Evolutionary conservation across 23 tunicate genomes (phyloP).

Genomic region (Trididemnum nubilum): DNA sequence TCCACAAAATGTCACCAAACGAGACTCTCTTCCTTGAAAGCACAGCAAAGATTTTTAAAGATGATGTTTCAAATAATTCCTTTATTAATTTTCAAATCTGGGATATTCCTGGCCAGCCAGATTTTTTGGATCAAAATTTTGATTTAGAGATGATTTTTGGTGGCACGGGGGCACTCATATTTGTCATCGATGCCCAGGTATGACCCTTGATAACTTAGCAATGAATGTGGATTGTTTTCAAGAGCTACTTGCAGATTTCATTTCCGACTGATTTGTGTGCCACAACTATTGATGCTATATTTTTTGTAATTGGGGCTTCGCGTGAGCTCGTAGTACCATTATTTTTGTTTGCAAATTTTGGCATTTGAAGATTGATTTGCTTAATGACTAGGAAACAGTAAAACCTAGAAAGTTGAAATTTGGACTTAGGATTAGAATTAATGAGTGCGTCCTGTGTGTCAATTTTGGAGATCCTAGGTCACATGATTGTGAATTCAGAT

Average conservation of each 20-base stretch:
- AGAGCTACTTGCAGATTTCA: not conserved
- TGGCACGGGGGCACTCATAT: slow-evolving; percentile 89
- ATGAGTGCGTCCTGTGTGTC: too few species aligned
- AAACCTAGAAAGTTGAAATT: too few species aligned
- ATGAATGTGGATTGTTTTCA: not conserved
- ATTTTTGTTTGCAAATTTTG: too few species aligned
- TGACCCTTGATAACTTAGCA: not conserved
- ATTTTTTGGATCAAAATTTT: slow-evolving; percentile 75
- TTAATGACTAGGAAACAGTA: too few species aligned
- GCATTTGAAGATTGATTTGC: too few species aligned
- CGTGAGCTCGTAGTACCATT: too few species aligned
- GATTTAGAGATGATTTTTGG: slow-evolving; percentile 84
- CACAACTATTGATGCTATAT: too few species aligned
- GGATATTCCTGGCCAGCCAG: slow-evolving; percentile 93
- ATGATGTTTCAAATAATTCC: slow-evolving; percentile 87
- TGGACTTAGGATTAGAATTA: too few species aligned
- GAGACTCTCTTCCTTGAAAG: slow-evolving; percentile 90
- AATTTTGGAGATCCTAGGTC: too few species aligned
- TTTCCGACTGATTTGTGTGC: not conserved
- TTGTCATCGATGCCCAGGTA: slow-evolving; percentile 95
- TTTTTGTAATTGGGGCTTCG: too few species aligned
- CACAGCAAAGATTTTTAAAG: slow-evolving; percentile 83
- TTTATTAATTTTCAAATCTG: slow-evolving; percentile 96
- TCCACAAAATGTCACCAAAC: slow-evolving; percentile 94
- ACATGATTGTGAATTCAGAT: too few species aligned